These are phyloP conservation scores for Lathronympha strigana DNA, from an alignment of 2,888 invertebrate species.

Conservation along the genomic window DNA sequence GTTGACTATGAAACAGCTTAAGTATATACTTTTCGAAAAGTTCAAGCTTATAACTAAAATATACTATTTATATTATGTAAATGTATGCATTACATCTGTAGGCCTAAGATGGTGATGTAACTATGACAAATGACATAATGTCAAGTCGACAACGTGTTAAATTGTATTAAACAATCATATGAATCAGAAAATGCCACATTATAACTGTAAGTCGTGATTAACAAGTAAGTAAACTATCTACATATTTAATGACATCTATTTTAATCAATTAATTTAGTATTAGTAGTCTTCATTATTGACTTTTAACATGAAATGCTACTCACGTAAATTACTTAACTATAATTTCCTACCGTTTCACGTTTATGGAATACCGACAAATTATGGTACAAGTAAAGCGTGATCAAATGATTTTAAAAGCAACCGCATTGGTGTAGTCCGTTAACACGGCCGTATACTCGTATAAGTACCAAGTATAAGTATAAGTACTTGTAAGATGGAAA, in stretches of 20 bases:
- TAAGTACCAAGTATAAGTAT: constrained; percentile 26
- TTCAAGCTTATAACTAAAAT: constrained; percentile 6
- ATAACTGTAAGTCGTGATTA: no score
- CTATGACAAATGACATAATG: no score
- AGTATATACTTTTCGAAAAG: constrained; percentile 6
- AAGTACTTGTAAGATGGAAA: constrained; percentile 24
- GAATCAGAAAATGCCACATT: no score
- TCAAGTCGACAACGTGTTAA: no score
- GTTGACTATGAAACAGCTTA: constrained; percentile 1
- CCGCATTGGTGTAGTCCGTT: constrained; percentile 34
- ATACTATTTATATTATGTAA: background rate
- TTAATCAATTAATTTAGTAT: background rate
- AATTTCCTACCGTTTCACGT: background rate
- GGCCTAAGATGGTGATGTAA: no score
- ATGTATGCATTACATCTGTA: background rate
- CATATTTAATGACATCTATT: no score
- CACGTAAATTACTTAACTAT: background rate
- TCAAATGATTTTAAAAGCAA: constrained; percentile 31
- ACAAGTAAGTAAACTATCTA: no score
- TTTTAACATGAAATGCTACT: background rate
- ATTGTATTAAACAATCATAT: no score
- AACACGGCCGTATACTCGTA: constrained; percentile 34
- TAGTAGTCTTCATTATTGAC: background rate
- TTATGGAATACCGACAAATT: constrained; percentile 4
- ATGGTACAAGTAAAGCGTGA: constrained; percentile 31